Evolutionary conservation across 2,113 vertebrate species (phyloP).

Genomic region (Puffinus mauretanicus): DNA sequence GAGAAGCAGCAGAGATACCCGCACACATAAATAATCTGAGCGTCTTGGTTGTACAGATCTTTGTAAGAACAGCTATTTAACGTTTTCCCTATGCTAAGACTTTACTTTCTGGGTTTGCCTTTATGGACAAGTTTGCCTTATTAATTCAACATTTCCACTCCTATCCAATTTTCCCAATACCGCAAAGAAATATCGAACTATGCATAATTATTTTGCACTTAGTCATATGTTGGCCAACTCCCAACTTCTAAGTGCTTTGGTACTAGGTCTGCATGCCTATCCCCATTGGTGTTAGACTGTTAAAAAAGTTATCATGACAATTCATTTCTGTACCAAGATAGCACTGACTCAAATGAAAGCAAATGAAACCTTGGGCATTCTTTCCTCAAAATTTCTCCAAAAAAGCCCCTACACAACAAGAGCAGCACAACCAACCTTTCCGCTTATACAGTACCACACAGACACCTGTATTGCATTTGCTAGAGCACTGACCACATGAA

Average conservation of each 20-base stretch:
- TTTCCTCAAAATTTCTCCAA: background rate
- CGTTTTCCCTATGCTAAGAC: background rate
- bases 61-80: background rate
- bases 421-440: background rate
- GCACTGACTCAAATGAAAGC: background rate
- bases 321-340: background rate
- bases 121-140: background rate
- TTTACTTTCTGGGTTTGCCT: background rate
- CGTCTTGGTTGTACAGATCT: too few relatives aligned
- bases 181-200: background rate
- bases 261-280: background rate
- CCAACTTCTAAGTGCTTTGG: background rate
- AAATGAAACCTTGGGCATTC: background rate
- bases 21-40: fast-evolving
- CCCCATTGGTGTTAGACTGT: too few relatives aligned
- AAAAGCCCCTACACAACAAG: background rate
- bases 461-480: too few relatives aligned
- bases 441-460: fast-evolving
- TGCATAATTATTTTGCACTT: background rate
- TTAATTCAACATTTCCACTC: background rate
- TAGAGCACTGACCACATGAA: fast-evolving
- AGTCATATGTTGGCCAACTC: background rate
- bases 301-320: background rate
- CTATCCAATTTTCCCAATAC: background rate
- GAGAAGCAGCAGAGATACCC: background rate